phyloP scores from a whole-genome alignment of 2,113 vertebrate species.

The Pseudorectes ferrugineus region DNA sequence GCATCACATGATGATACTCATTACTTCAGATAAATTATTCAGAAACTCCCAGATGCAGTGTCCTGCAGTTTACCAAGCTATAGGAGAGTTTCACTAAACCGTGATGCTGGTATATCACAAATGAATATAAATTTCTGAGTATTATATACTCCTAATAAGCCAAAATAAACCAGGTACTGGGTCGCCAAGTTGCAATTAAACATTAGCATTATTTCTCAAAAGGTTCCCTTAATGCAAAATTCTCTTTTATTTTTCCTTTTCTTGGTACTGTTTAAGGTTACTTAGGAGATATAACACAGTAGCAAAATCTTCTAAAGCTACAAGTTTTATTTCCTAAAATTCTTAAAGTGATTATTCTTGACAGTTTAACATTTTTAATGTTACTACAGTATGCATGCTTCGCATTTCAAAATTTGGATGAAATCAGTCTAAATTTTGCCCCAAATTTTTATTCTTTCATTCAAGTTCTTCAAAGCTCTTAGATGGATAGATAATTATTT shows the following conservation, averaged over 20 bases:
- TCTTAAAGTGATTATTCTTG: neutral
- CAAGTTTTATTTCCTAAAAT: neutral
- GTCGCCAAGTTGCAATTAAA: neutral
- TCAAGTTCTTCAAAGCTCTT: neutral
- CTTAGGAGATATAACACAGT: neutral
- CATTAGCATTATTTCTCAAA: neutral
- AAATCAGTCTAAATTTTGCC: neutral
- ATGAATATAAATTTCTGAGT: neutral
- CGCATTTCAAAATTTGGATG: neutral
- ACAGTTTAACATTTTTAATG: neutral
- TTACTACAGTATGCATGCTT: neutral
- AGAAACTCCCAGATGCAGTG: conserved; percentile 49
- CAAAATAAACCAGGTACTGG: neutral
- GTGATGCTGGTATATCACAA: neutral
- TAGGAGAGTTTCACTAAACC: neutral
- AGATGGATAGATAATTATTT: neutral
- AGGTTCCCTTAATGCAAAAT: neutral
- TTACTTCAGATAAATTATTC: conserved; percentile 63
- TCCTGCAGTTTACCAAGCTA: conserved; percentile 7
- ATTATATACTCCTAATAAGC: neutral
- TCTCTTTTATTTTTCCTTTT: neutral
- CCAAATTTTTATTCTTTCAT: neutral
- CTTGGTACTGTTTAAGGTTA: neutral
- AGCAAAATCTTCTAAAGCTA: neutral
- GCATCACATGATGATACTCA: conserved; percentile 45